A percentile compares a stretch with the other conserved stretches of the same genome.
Evolutionary conservation across 64 coral and sea anemone species (phyloP).

Genomic region (Acropora tenuis): DNA sequence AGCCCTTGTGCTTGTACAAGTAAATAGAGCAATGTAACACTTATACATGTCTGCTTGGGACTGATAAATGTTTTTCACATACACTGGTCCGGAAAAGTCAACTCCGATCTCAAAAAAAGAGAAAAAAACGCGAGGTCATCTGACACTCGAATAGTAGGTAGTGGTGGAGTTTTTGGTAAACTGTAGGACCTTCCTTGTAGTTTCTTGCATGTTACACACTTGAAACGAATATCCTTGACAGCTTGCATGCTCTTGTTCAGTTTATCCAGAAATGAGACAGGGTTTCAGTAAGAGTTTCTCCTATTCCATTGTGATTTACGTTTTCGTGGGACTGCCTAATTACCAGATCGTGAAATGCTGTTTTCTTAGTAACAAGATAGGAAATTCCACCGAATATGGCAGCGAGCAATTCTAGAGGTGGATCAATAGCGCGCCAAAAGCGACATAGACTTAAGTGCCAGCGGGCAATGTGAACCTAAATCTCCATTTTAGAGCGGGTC

Average conservation of each 20-base stretch:
- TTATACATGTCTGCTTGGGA: not conserved
- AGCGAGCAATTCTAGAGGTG: not conserved
- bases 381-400: not conserved
- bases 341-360: not conserved
- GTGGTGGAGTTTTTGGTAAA: not conserved
- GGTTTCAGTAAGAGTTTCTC: conserved; percentile 21
- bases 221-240: conserved; percentile 40
- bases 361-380: not conserved
- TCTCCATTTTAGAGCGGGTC: too few relatives aligned
- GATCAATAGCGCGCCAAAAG: too few relatives aligned
- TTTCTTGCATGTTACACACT: conserved; percentile 49
- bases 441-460: too few relatives aligned
- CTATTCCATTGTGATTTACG: conserved; percentile 29
- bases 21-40: conserved; percentile 8
- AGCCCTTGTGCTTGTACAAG: not conserved
- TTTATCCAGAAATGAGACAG: not conserved
- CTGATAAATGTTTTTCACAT: not conserved
- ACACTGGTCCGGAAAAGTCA: conserved; percentile 25
- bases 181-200: conserved; percentile 16
- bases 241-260: conserved; percentile 14
- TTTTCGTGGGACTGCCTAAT: not conserved
- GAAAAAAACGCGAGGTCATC: not conserved
- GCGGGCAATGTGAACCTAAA: too few relatives aligned
- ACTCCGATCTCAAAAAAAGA: not conserved
- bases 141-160: not conserved